Percentiles rank a stretch among this genome's conserved stretches.
These are phyloP conservation scores for Pelmatolapia mariae DNA, from an alignment of 2,113 vertebrate species.

Conservation along the genomic window DNA sequence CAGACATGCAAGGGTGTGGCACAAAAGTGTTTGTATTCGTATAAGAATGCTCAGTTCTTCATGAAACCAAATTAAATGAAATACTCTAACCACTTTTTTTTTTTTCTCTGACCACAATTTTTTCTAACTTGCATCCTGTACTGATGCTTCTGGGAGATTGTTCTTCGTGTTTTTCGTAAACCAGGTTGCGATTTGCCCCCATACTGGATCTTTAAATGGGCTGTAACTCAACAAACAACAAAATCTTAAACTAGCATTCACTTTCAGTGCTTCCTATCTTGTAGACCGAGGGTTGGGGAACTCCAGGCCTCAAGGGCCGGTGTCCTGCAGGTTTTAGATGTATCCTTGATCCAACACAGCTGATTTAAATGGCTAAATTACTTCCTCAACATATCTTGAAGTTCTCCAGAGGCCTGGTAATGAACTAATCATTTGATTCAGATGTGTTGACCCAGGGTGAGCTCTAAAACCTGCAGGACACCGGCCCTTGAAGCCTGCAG, in stretches of 20 bases:
- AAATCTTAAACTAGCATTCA: rapidly evolving
- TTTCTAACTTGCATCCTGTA: not conserved
- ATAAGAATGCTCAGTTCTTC: not conserved
- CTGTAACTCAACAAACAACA: not conserved
- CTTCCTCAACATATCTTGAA: rapidly evolving
- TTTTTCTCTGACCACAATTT: not conserved
- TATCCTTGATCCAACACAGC: rapidly evolving
- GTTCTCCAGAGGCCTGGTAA: not conserved
- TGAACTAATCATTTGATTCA: not conserved
- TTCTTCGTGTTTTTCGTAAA: rapidly evolving
- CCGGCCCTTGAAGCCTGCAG: not conserved
- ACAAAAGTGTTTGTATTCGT: not conserved
- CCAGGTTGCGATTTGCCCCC: not conserved
- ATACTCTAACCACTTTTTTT: not conserved
- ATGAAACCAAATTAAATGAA: not conserved
- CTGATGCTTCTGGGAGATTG: not conserved
- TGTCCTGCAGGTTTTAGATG: not conserved
- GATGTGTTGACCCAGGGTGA: not conserved
- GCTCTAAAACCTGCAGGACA: not conserved
- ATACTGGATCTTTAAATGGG: not conserved
- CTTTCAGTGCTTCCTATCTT: not conserved
- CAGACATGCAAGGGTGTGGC: not conserved
- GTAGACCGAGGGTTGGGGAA: rapidly evolving
- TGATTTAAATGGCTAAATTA: not conserved
- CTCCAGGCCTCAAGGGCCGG: not conserved